Percentiles rank a stretch among this genome's conserved stretches.
Conservation (phyloP, 1,140 invertebrate species). For the Drosophila pseudoobscura region DNA sequence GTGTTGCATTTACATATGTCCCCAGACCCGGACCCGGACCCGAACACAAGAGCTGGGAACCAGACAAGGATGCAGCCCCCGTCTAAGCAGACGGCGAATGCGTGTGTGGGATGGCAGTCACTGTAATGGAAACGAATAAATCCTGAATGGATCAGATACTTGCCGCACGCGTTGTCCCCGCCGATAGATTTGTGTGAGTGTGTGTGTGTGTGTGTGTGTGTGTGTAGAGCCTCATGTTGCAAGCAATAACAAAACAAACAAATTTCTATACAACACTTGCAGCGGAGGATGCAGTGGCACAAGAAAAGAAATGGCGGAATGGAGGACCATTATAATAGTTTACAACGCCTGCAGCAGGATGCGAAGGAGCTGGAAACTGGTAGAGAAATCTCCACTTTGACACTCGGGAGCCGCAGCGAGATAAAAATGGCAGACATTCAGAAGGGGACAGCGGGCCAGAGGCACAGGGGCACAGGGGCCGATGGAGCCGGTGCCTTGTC, state of each 20-base stretch:
- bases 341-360: constrained; percentile 24
- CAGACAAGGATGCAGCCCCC: no score
- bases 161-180: constrained; percentile 18
- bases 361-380: background rate
- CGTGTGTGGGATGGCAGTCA: background rate
- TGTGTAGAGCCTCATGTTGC: background rate
- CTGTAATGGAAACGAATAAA: constrained; percentile 62
- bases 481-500: constrained; percentile 26
- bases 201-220: no score
- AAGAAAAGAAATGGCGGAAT: constrained; percentile 1
- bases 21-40: background rate
- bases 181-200: constrained; percentile 15
- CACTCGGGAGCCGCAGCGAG: constrained; percentile 62
- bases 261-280: constrained; percentile 39
- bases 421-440: constrained; percentile 55
- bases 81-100: background rate
- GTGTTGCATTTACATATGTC: constrained; percentile 44
- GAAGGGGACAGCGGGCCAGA: constrained; percentile 10
- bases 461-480: background rate
- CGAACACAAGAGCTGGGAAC: background rate
- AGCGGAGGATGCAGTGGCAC: background rate
- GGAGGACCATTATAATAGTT: constrained; percentile 28
- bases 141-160: constrained; percentile 67
- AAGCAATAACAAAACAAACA: constrained; percentile 30
- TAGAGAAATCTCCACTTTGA: constrained; percentile 50